Conservation (phyloP, 2,797 vertebrate species). For the Rhinella marina region DNA sequence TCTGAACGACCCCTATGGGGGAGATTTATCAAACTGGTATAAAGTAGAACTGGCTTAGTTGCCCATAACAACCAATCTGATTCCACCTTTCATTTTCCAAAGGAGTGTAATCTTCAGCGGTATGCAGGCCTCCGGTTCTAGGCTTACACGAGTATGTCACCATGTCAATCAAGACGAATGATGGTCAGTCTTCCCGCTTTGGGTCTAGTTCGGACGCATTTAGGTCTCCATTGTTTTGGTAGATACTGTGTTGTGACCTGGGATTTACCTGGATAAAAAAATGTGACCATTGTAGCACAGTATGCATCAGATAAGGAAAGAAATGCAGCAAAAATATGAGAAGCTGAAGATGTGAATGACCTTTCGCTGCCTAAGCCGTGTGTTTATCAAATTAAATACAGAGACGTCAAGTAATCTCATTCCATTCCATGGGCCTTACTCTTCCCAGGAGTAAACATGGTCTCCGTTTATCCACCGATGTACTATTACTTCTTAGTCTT, state of each 20-base stretch:
- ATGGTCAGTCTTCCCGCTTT: too few relatives aligned
- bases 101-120: too few relatives aligned
- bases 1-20: too few relatives aligned
- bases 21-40: too few relatives aligned
- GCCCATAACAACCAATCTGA: too few relatives aligned
- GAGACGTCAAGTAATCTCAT: neutral
- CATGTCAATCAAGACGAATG: too few relatives aligned
- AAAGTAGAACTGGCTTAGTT: too few relatives aligned
- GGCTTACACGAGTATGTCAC: too few relatives aligned
- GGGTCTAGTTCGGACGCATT: neutral
- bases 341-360: slow-evolving; percentile 7
- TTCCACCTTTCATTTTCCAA: too few relatives aligned
- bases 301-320: neutral
- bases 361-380: neutral
- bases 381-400: slow-evolving; percentile 9
- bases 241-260: neutral
- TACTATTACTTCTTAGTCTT: neutral
- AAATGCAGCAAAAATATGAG: neutral
- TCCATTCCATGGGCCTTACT: neutral
- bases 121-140: too few relatives aligned
- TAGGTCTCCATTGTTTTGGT: neutral
- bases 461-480: neutral
- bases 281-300: neutral
- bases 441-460: neutral
- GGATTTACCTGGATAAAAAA: neutral